A percentile compares a stretch with the other conserved stretches of the same genome.
phyloP scores from a whole-genome alignment of 2,888 invertebrate genomes.

The Chironomus riparius region DNA sequence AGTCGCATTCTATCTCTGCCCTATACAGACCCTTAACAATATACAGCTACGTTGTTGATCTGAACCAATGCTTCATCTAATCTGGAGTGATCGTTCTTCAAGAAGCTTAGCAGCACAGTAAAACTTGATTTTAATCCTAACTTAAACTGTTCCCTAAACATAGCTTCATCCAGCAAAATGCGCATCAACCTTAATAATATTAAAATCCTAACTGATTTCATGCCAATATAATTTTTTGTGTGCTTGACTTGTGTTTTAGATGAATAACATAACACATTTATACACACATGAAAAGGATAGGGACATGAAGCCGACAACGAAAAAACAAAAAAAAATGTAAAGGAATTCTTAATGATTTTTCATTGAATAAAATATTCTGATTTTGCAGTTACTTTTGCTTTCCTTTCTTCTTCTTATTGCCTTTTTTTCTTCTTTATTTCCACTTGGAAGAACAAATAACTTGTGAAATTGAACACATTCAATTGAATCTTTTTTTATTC shows the following conservation, averaged over 20 bases:
- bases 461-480: slow-evolving; percentile 25
- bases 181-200: too few species aligned
- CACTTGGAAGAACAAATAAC: slow-evolving; percentile 13
- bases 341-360: slow-evolving; percentile 24
- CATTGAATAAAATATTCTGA: slow-evolving; percentile 26
- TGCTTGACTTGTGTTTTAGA: neutral
- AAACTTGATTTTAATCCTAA: too few species aligned
- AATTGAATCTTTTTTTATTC: neutral
- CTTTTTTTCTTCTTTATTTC: neutral
- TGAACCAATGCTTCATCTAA: too few species aligned
- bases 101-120: too few species aligned
- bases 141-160: too few species aligned
- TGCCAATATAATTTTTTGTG: neutral
- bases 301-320: neutral
- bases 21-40: too few species aligned
- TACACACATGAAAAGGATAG: slow-evolving; percentile 22
- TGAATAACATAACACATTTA: slow-evolving; percentile 9
- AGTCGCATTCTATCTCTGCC: too few species aligned
- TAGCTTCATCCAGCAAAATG: too few species aligned
- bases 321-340: slow-evolving; percentile 1
- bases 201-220: too few species aligned
- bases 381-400: slow-evolving; percentile 1
- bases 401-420: neutral
- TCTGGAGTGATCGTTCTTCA: too few species aligned
- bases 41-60: too few species aligned